Percentiles rank a stretch among this genome's conserved stretches.
Conservation (phyloP, 1,140 invertebrate genomes). For the Bombus sibiricus region DNA sequence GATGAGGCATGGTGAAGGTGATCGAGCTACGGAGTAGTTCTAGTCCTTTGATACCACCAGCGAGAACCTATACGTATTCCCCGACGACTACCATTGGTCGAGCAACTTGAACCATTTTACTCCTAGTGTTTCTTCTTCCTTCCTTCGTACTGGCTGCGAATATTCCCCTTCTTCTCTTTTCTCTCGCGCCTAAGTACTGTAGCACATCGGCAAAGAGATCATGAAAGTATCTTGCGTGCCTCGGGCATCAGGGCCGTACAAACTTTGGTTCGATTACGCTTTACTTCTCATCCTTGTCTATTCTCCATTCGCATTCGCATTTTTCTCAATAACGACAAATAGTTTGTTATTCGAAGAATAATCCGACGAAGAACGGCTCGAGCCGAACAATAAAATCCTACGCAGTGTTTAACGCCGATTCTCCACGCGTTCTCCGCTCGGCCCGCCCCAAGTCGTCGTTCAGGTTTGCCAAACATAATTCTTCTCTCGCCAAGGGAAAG, state of each 20-base stretch:
- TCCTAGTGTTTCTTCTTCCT: conserved; percentile 28
- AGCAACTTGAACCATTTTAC: conserved; percentile 20
- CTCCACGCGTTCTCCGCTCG: not conserved
- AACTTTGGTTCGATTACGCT: not conserved
- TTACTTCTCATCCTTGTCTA: too few relatives aligned
- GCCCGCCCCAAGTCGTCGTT: not conserved
- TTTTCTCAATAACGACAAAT: not conserved
- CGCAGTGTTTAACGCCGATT: not conserved
- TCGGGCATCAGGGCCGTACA: conserved; percentile 28
- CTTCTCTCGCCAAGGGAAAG: not conserved
- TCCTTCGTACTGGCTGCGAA: not conserved
- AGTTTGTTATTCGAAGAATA: too few relatives aligned
- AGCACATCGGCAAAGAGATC: conserved; percentile 34
- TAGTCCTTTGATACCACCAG: conserved; percentile 12
- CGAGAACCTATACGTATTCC: conserved; percentile 3
- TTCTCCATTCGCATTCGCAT: not conserved
- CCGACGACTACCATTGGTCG: conserved; percentile 30
- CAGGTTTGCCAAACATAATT: conserved; percentile 34
- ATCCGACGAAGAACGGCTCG: too few relatives aligned
- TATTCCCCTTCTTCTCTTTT: conserved; percentile 1
- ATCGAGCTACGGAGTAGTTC: conserved; percentile 38
- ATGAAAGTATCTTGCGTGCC: conserved; percentile 33
- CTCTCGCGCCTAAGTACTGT: conserved; percentile 29
- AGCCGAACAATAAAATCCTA: not conserved
- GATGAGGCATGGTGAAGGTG: conserved; percentile 48